These are phyloP conservation scores for Drosophila vallismaia DNA, from an alignment of 2,888 invertebrate species.

Conservation along the genomic window DNA sequence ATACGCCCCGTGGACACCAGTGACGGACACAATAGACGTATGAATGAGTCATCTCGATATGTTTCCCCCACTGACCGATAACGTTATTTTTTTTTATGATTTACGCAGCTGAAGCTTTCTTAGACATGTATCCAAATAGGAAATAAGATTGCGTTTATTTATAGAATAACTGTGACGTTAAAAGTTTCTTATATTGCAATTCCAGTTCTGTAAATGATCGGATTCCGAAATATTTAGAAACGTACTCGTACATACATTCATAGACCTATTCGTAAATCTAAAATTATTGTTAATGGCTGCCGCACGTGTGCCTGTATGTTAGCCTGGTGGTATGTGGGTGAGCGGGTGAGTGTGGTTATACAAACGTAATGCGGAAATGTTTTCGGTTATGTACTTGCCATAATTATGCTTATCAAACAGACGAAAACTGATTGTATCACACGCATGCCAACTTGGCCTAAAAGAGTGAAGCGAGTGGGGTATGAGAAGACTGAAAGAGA, in stretches of 20 bases:
- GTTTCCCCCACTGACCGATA: constrained; percentile 4
- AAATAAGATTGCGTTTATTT: not conserved
- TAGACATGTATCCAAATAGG: not conserved
- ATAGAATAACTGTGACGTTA: not conserved
- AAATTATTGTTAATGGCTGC: constrained; percentile 15
- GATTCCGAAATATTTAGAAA: too few relatives aligned
- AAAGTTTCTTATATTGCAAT: not conserved
- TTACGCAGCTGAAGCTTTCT: not conserved
- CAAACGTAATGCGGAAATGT: constrained; percentile 47
- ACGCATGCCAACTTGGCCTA: constrained; percentile 5
- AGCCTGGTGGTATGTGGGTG: constrained; percentile 1
- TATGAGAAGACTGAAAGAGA: not conserved
- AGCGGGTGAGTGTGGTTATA: too few relatives aligned
- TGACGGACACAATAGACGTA: constrained; percentile 1
- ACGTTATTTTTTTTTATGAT: not conserved
- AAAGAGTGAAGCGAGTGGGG: constrained; percentile 1
- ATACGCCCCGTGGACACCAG: constrained; percentile 32
- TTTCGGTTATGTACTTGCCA: constrained; percentile 22
- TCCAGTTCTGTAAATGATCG: too few relatives aligned
- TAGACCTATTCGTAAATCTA: constrained; percentile 10
- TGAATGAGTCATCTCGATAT: constrained; percentile 11
- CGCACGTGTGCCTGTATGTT: constrained; percentile 18
- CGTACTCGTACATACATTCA: constrained; percentile 17
- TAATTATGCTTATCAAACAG: constrained; percentile 49
- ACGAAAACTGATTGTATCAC: constrained; percentile 29